Evolutionary conservation across 2,113 vertebrate genomes (phyloP).

Genomic region (Tachycineta bicolor): DNA sequence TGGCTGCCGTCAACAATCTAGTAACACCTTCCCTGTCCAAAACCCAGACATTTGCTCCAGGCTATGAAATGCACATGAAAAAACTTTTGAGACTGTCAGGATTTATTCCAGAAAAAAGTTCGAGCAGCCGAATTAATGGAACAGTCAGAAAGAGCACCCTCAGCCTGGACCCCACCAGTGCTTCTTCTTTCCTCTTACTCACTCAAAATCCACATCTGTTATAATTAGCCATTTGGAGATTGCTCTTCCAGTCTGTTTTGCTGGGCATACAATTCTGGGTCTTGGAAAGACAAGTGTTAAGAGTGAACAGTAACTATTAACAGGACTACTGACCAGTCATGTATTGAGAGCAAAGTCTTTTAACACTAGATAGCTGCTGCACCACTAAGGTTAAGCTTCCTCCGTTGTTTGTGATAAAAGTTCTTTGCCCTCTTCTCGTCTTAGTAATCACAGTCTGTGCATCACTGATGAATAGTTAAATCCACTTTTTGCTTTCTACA

Average conservation of each 20-base stretch:
- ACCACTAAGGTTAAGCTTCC: background rate
- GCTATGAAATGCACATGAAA: background rate
- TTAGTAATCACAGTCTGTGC: background rate
- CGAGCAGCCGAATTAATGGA: background rate
- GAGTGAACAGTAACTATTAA: background rate
- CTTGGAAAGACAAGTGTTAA: background rate
- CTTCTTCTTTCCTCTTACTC: background rate
- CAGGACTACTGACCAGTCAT: background rate
- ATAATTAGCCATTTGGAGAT: background rate
- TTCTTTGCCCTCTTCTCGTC: background rate
- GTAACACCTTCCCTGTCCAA: background rate
- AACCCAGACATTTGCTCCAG: background rate
- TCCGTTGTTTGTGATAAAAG: background rate
- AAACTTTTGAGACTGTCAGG: background rate
- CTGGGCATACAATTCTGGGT: background rate
- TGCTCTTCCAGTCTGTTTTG: background rate
- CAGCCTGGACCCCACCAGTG: accelerated
- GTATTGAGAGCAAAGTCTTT: background rate
- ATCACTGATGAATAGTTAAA: background rate
- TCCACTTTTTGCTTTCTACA: background rate
- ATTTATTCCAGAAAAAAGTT: background rate
- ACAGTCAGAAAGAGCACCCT: background rate
- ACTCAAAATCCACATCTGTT: background rate
- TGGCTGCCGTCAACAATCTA: background rate
- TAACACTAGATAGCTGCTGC: background rate